Base-by-base conservation (phyloP, 2,113 vertebrate species). In the western clawed frog (Xenopus tropicalis) region DNA sequence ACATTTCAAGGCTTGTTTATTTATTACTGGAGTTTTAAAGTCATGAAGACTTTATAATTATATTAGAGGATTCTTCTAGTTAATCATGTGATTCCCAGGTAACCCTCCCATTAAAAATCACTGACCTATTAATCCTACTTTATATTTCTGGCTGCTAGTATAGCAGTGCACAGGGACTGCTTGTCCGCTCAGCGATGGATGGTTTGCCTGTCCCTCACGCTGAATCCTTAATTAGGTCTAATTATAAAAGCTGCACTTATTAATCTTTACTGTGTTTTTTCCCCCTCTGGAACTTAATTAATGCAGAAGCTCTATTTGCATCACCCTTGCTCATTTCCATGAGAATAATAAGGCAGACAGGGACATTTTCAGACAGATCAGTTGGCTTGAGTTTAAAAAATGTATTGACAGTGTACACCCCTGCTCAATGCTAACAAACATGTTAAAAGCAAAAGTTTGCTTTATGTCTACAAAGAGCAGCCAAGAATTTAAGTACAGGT, bases 161-260 rank as follows among this genome's bases (percentile, higher is more conserved):
- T 43, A 74, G 56, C 24, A 42, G 72, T 21, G 66, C 20, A 48
- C 46, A 62, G 72, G 72, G 66, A 75, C 29, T 75, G 66, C 72
- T 42, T 75, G 72, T 69, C 72, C 66, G 61, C 37, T 24, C 24
- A 69, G 66, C 46, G 46, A 75, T 62, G 72, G 72, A 75, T 75
- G 58, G 43, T 24, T 24, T 61, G 58, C 57, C n/a, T 62, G 43
- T 61, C 72, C 65, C 72, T 62, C 57, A 23, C 42, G 44, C 59
- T 62, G 72, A 69, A 75, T 75, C 46, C 65, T 63, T 75, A 75
- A 75, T 75, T 75, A 75, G 57, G 57, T 75, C 72, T 75, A 75
- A 75, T 75, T 75, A 69, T 43, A 75, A 75, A 75, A 69, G 72
- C 72, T 75, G 66, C 57, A 69, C 72, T 75, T 75, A 75, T 75